Base-by-base conservation (phyloP, 2,113 vertebrate species). In the Corynorhinus townsendii region DNA sequence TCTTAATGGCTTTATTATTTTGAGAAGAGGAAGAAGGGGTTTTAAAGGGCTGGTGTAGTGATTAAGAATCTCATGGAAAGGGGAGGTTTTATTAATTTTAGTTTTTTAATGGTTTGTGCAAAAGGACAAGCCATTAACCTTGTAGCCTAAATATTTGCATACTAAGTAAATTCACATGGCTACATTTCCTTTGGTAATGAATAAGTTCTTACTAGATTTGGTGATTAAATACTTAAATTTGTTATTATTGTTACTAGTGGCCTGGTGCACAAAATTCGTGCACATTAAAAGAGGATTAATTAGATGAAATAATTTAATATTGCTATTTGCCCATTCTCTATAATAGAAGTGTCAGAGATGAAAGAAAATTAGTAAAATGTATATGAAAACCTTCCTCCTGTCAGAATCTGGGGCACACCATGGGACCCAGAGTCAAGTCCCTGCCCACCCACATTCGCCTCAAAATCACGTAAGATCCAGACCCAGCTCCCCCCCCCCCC, bases 141-240 rank as follows among this genome's bases (percentile, higher is more conserved):
- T 45, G 9, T 52, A 85, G 19, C 30, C 22, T 90, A 45, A 71
- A 54, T 69, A 84, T 92, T 89, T 73, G 40, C 69, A n/a, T 45
- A 82, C 40, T 80, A 15, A 72, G n/a, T 92, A 81, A 92, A 89
- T 95, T 95, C 43, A 56, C 28, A 28, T 81, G 28, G 40, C n/a
- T 90, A 52, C 38, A 33, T 79, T 91, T 96, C 66, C 19, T 56
- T 83, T 33, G n/a, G 30, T 89, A 77, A 85, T 86, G 30, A 95
- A 86, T 82, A 89, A 73, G 77, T 96, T 85, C 30, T 40, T 54
- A 28, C 52, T 86, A 77, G 68, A 91, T 86, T 91, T 96, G 62
- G 43, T 93, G 79, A 82, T 86, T 72, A 93, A 86, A 40, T 43
- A 28, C 24, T 89, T 89, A n/a, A 5, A 52, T 82, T 68, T 89